phyloP scores from a whole-genome alignment of 2,797 vertebrate species.

The Erithacus rubecula region DNA sequence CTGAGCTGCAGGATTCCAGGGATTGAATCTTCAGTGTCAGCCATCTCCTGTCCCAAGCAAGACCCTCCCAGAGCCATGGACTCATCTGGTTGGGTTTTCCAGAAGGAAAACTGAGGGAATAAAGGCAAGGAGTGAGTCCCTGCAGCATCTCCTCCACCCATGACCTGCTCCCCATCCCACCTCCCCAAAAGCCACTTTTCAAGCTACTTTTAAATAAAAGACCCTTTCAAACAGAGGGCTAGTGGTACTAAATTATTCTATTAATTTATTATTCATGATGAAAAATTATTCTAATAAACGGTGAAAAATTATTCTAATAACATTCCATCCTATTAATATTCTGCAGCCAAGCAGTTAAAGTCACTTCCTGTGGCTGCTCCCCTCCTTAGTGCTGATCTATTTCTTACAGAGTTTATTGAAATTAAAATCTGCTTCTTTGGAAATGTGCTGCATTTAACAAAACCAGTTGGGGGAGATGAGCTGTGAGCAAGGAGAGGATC shows the following conservation, averaged over 20 bases:
- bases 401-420: slow-evolving; percentile 57
- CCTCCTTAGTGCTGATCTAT: slow-evolving; percentile 53
- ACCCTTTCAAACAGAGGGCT: slow-evolving; percentile 23
- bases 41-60: background rate
- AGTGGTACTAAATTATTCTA: slow-evolving; percentile 47
- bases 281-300: slow-evolving; percentile 72
- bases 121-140: background rate
- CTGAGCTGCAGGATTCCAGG: background rate
- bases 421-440: slow-evolving; percentile 50
- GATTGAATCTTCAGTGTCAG: background rate
- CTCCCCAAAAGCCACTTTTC: background rate
- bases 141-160: background rate
- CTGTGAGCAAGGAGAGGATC: background rate
- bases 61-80: background rate
- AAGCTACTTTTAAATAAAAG: slow-evolving; percentile 40
- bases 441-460: slow-evolving; percentile 26
- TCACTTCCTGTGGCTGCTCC: slow-evolving; percentile 55
- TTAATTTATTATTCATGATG: slow-evolving; percentile 75
- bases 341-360: slow-evolving; percentile 52
- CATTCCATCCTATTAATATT: slow-evolving; percentile 65
- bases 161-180: background rate
- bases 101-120: background rate
- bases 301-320: slow-evolving; percentile 75
- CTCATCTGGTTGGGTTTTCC: background rate
- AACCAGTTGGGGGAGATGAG: slow-evolving; percentile 24